phyloP scores from a whole-genome alignment of 2,888 invertebrate species.

The Drosophila paucipuncta region DNA sequence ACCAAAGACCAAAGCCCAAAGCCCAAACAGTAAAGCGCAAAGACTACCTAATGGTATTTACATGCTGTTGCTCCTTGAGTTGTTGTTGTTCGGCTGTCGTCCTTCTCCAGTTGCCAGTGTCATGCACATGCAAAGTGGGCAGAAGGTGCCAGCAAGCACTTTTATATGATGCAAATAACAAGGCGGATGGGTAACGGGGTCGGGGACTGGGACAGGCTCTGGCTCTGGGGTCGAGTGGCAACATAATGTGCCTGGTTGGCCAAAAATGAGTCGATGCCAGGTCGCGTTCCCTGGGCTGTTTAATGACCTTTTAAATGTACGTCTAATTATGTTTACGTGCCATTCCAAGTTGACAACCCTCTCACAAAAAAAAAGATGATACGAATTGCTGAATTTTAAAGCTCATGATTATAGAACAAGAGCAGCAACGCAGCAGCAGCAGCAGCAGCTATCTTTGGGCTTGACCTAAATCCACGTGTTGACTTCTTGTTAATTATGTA shows the following conservation, averaged over 20 bases:
- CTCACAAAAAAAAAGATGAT: conserved; percentile 18
- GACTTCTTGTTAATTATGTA: conserved; percentile 70
- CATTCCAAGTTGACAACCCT: conserved; percentile 53
- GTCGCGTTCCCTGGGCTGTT: conserved; percentile 49
- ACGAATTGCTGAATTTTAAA: conserved; percentile 66
- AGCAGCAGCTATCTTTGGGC: conserved; percentile 9
- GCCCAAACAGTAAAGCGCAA: conserved; percentile 23
- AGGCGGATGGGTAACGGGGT: conserved; percentile 1
- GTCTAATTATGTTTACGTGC: conserved; percentile 79
- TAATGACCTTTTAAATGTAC: conserved; percentile 79
- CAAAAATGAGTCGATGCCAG: conserved; percentile 18
- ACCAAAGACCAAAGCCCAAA: conserved; percentile 8
- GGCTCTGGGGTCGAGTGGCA: conserved; percentile 52
- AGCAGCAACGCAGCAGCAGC: neutral
- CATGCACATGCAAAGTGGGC: conserved; percentile 54
- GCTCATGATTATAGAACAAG: conserved; percentile 34
- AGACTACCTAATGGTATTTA: conserved; percentile 72
- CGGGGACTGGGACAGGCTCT: conserved; percentile 32
- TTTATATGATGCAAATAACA: conserved; percentile 66
- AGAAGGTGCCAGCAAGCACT: conserved; percentile 45
- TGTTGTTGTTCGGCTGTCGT: conserved; percentile 21
- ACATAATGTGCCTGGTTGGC: conserved; percentile 47
- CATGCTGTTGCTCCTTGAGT: conserved; percentile 59
- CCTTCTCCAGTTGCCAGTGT: conserved; percentile 53
- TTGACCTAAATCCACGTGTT: conserved; percentile 70